phyloP scores from a whole-genome alignment of 2,888 invertebrate species.

The Barypeithes pellucidus region DNA sequence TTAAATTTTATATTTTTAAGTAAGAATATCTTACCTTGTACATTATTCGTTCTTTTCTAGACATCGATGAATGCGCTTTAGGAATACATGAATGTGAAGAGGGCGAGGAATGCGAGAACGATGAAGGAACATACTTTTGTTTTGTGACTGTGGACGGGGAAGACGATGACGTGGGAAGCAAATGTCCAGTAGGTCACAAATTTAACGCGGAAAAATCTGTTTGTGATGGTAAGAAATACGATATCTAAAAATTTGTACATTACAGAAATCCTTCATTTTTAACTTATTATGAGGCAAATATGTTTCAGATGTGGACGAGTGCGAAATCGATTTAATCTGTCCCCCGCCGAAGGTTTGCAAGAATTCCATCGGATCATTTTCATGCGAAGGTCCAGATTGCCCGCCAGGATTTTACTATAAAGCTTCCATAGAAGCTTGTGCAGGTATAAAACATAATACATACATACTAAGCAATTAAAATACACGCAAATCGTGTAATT shows the following conservation, averaged over 20 bases:
- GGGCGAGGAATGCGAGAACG: constrained; percentile 73
- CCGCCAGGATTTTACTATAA: constrained; percentile 69
- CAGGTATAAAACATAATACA: constrained; percentile 63
- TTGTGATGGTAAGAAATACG: constrained; percentile 71
- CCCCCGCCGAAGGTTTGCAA: constrained; percentile 65
- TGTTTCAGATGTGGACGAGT: constrained; percentile 68
- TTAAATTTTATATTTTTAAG: not conserved
- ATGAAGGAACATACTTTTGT: constrained; percentile 74
- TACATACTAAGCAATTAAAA: no score
- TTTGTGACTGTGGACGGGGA: constrained; percentile 64
- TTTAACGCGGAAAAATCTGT: constrained; percentile 73
- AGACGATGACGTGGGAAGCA: constrained; percentile 61
- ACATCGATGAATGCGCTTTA: constrained; percentile 76
- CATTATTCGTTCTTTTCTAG: constrained; percentile 69
- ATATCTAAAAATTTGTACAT: no score
- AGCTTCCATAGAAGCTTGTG: constrained; percentile 65
- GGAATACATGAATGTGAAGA: constrained; percentile 71
- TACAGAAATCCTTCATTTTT: no score
- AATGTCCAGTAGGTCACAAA: constrained; percentile 75
- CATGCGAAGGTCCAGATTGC: constrained; percentile 66
- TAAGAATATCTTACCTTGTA: no score
- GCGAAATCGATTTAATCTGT: constrained; percentile 65
- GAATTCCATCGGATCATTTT: constrained; percentile 68
- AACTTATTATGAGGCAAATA: no score
- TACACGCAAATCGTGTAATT: no score